Base-by-base conservation (phyloP, 2,888 invertebrate species). In the Criorhina ranunculi region DNA sequence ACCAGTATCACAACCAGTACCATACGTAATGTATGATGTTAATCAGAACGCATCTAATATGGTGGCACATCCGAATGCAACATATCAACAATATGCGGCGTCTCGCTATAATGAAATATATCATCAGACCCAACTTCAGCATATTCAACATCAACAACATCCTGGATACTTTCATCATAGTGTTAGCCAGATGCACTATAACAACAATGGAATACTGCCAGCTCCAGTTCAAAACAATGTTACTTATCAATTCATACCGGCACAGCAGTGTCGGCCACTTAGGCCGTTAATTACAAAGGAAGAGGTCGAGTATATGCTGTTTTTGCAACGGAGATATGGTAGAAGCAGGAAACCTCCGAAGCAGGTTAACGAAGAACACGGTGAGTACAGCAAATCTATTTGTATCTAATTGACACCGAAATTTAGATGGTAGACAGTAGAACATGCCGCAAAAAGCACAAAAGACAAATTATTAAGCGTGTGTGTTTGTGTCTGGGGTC, bases 271-370 rank as follows among this genome's bases (percentile, higher is more conserved):
- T 40, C 31, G 33, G n/a, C 73, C n/a, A n/a, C n/a, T n/a, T n/a
- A n/a, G 73, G 8, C 82, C 72, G 8, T 64, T 82, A 31, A 82
- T 82, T 35, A 82, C 78, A 15, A 77, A 77, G 24, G 77, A 81
- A 70, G 64, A 78, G 60, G 72, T 82, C 40, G 77, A 78, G 33
- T 40, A n/a, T 17, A 72, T 78, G 82, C n/a, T 77, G 59, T 33
- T 19, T 17, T 33, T 72, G 2, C 82, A 82, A 15, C 66, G 60
- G 12, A 53, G 64, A 66, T 44, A 53, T 19, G 44, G 12, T 31
- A 70, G 70, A 31, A 2, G 11, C 37, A 35, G 12, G 42, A 15
- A 42, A 46, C 12, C 15, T 15, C 35, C n/a, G 15, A 46, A 46
- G 66, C 77, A 59, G 31, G 53, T 72, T 60, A 33, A 66, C 33